Base-by-base conservation (phyloP, 2,113 vertebrate species). In the Xyliphius kryptos region DNA sequence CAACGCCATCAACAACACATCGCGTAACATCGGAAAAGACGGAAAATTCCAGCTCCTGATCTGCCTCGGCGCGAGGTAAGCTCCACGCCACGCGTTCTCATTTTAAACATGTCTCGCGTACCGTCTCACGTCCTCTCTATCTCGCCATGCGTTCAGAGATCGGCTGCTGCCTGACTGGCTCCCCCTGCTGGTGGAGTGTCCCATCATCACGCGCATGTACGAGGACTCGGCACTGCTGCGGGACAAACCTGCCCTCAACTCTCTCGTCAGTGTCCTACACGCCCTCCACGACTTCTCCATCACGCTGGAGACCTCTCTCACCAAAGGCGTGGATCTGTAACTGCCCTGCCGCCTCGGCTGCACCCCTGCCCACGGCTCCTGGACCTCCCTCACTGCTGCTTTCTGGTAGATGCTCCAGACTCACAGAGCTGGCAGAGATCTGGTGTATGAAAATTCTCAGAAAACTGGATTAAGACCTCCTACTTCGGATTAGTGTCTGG, bases 11-110 rank as follows among this genome's bases (percentile, higher is more conserved):
- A 97, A 94, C 49, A 83, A 86, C 2, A 91, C 92, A 2, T 89
- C 93, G 26, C 81, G 96, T 66, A 96, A 82, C 79, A 95, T 99
- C 2, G 96, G 96, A 17, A 99, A 99, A 76, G 96, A 99, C 0
- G 95, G 95, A 19, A 98, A 98, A 76, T 95, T 98, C 82, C 95
- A 99, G 78, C 90, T 97, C 68, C 83, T 97, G 9, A 84, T 98
- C 76, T 99, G 95, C 82, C 83, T 99, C n/a, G 95, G 94, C 66
- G 85, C 93, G 32, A 88, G 95, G 96, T 97, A 81, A 67, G n/a
- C 8, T 57, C 26, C 26, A 32, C 26, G 1, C 4, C 26, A 32
- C 26, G 7, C 26, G 7, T 32, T 32, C 26, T 32, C 26, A 32
- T 32, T 6, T 5, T 32, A 1, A 32, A 32, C 26, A 32, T n/a